Percentiles rank a stretch among this genome's conserved stretches.
Evolutionary conservation across 2,797 vertebrate genomes (phyloP).

Genomic region (Cirrhinus mrigala): DNA sequence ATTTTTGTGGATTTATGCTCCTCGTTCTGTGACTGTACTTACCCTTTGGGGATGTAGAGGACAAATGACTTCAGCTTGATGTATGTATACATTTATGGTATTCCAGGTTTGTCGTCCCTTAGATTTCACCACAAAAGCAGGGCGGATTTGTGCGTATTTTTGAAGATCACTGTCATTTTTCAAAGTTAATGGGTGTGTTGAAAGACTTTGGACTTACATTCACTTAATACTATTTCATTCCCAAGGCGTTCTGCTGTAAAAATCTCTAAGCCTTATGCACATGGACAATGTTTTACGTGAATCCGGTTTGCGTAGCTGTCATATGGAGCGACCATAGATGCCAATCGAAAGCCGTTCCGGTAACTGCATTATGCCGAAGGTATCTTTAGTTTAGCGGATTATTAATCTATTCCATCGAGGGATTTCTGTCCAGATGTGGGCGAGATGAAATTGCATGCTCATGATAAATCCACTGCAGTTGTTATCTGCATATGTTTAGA

Average conservation of each 20-base stretch:
- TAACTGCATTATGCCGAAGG: constrained; percentile 22
- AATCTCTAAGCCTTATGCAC: not conserved
- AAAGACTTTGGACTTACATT: not conserved
- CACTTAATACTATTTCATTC: constrained; percentile 5
- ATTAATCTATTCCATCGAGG: constrained; percentile 47
- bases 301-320: not conserved
- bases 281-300: not conserved
- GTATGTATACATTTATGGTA: not conserved
- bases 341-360: not conserved
- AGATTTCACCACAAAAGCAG: not conserved
- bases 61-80: constrained; percentile 32
- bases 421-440: constrained; percentile 51
- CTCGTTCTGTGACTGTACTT: constrained; percentile 22
- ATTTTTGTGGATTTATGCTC: constrained; percentile 28
- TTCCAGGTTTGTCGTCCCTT: not conserved
- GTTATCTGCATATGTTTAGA: constrained; percentile 50
- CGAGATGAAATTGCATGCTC: constrained; percentile 52
- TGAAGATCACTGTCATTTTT: not conserved
- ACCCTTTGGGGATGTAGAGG: constrained; percentile 34
- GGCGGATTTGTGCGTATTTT: not conserved
- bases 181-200: not conserved
- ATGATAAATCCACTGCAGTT: constrained; percentile 54
- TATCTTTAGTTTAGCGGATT: constrained; percentile 34
- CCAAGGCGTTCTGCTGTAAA: not conserved
- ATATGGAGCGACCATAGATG: not conserved